phyloP scores from a whole-genome alignment of 2,113 vertebrate species.

The Zingel zingel region DNA sequence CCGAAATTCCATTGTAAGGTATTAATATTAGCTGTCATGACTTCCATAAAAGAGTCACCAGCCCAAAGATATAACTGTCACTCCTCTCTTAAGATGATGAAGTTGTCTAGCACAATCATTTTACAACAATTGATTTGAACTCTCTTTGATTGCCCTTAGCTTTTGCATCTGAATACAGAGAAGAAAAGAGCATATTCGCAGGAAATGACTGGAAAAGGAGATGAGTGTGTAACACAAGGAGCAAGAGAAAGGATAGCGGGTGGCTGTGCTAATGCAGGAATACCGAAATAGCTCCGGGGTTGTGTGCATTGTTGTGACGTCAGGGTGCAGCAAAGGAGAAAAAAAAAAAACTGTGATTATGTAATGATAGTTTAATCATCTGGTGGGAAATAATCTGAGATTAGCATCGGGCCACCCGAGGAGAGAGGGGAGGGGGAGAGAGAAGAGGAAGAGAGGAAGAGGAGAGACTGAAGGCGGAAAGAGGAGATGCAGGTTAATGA shows the following conservation, averaged over 20 bases:
- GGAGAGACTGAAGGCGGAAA: neutral
- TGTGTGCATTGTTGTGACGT: slow-evolving; percentile 33
- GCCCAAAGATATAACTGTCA: neutral
- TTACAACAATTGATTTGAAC: neutral
- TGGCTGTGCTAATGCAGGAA: neutral
- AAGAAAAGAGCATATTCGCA: neutral
- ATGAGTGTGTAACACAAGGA: neutral
- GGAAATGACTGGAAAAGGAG: neutral
- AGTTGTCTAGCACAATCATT: neutral
- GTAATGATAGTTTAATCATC: slow-evolving; percentile 81
- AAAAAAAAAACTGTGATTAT: slow-evolving; percentile 54
- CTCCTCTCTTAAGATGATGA: neutral
- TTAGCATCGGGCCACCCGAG: slow-evolving; percentile 64
- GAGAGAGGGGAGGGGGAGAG: neutral
- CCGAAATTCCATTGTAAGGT: neutral
- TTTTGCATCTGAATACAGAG: neutral
- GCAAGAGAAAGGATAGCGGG: neutral
- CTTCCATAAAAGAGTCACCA: neutral
- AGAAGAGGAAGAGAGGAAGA: neutral
- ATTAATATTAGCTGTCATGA: neutral
- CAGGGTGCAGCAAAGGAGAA: slow-evolving; percentile 51
- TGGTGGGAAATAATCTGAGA: slow-evolving; percentile 82
- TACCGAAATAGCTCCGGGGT: slow-evolving; percentile 17
- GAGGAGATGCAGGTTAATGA: slow-evolving; percentile 5
- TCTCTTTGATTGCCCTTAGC: neutral